phyloP scores from a whole-genome alignment of 2,113 vertebrate genomes.

The Uria lomvia region DNA sequence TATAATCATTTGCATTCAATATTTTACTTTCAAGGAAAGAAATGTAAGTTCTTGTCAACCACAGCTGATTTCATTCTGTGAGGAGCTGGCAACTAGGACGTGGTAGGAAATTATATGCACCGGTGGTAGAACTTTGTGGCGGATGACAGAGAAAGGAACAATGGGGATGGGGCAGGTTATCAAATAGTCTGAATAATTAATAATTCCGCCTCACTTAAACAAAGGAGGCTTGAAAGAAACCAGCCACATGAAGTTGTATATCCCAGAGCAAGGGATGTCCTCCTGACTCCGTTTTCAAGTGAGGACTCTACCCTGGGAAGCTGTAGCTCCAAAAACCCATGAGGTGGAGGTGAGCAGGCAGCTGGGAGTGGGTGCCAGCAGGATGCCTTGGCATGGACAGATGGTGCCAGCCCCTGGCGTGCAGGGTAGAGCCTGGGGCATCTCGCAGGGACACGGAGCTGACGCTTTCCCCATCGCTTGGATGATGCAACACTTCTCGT shows the following conservation, averaged over 20 bases:
- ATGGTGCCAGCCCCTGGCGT: fast-evolving
- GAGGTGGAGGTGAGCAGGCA: background rate
- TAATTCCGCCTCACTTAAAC: background rate
- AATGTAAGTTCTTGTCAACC: background rate
- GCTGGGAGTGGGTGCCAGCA: background rate
- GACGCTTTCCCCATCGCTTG: fast-evolving
- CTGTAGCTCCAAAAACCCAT: background rate
- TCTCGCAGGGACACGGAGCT: background rate
- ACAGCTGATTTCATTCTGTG: background rate
- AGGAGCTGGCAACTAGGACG: background rate
- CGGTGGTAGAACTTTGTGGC: background rate
- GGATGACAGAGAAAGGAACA: background rate
- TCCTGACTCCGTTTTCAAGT: background rate
- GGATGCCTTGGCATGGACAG: background rate
- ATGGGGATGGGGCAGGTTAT: background rate
- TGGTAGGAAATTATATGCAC: background rate
- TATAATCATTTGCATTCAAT: background rate
- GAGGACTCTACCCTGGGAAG: background rate
- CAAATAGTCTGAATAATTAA: background rate
- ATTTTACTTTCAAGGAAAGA: background rate
- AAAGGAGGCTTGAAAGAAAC: background rate
- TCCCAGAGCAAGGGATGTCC: background rate
- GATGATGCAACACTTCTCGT: background rate
- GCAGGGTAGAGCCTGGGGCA: background rate
- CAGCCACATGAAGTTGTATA: background rate